Evolutionary conservation across 2,113 vertebrate species (phyloP).

Genomic region (Thermophis baileyi): DNA sequence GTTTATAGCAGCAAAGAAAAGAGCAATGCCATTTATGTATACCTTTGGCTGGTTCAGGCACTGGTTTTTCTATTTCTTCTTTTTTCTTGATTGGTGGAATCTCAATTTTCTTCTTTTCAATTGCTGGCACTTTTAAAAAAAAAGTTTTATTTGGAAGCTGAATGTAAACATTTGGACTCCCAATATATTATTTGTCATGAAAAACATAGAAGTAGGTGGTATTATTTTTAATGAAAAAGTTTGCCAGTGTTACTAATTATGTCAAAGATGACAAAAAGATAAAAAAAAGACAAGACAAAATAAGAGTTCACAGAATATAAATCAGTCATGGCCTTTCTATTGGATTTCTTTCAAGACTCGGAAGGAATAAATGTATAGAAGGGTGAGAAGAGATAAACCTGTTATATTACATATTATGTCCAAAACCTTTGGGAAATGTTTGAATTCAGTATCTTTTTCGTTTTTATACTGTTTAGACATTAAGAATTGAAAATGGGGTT

Average conservation of each 20-base stretch:
- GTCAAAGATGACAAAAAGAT: constrained; percentile 16
- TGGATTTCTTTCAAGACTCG: not conserved
- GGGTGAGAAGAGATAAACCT: not conserved
- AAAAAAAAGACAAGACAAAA: not conserved
- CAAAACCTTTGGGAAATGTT: not conserved
- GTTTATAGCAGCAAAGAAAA: constrained; percentile 32
- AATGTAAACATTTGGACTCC: constrained; percentile 7
- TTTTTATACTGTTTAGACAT: not conserved
- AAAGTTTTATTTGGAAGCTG: constrained; percentile 31
- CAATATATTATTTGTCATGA: not conserved
- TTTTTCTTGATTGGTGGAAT: constrained; percentile 60
- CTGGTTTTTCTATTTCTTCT: constrained; percentile 63
- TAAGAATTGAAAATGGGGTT: not conserved
- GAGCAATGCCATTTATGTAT: constrained; percentile 17
- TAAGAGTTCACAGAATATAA: not conserved
- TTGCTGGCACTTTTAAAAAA: constrained; percentile 69
- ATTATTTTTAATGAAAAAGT: not conserved
- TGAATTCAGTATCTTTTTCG: not conserved
- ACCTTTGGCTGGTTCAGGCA: constrained; percentile 74
- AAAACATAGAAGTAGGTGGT: not conserved
- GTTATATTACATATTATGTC: not conserved
- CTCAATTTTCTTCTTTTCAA: constrained; percentile 71
- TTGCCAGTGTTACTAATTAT: constrained; percentile 2
- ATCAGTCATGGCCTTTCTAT: constrained; percentile 3
- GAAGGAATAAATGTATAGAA: not conserved